phyloP scores from a whole-genome alignment of 2,797 vertebrate species.

The Vireo griseus region DNA sequence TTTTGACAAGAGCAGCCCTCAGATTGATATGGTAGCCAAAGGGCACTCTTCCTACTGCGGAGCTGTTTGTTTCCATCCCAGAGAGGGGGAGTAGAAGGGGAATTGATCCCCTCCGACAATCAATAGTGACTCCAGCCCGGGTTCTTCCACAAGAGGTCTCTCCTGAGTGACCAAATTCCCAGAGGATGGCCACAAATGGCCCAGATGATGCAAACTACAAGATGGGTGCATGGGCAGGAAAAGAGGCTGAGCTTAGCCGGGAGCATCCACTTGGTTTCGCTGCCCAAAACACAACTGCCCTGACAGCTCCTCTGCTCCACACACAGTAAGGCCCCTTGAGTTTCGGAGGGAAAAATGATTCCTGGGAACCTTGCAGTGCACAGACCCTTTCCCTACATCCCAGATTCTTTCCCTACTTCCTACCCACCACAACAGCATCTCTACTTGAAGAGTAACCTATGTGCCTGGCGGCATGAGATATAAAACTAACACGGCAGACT shows the following conservation, averaged over 20 bases:
- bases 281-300: background rate
- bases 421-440: rapidly evolving
- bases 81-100: conserved; percentile 20
- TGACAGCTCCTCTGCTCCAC: background rate
- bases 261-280: background rate
- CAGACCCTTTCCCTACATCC: background rate
- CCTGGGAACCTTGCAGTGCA: background rate
- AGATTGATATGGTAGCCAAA: conserved; percentile 69
- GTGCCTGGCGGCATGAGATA: background rate
- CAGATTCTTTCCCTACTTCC: background rate
- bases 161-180: background rate
- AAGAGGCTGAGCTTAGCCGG: rapidly evolving
- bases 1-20: conserved; percentile 67
- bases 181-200: background rate
- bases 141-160: conserved; percentile 37
- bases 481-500: background rate
- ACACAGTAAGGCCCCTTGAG: background rate
- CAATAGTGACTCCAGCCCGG: background rate
- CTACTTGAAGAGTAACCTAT: background rate
- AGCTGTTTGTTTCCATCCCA: conserved; percentile 49
- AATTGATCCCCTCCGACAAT: conserved; percentile 33
- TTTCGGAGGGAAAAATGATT: rapidly evolving
- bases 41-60: conserved; percentile 53
- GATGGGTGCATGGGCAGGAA: rapidly evolving
- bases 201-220: rapidly evolving